Conservation (phyloP, 2,113 vertebrate genomes). For the Monarcha castaneiventris region DNA sequence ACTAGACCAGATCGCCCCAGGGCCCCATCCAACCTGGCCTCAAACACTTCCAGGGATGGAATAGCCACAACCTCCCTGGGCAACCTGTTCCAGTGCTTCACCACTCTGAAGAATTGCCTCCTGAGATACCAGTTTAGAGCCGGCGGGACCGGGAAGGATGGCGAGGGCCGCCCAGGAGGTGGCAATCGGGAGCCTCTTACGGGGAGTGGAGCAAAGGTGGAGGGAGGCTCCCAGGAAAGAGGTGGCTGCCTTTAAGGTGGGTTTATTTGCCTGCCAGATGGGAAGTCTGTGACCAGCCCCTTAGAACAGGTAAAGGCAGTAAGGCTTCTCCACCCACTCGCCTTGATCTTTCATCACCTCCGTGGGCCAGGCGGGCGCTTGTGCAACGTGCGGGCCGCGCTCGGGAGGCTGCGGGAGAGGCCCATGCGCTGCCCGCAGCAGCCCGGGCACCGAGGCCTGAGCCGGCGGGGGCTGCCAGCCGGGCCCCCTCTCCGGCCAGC, state of each 20-base stretch:
- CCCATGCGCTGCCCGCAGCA: neutral
- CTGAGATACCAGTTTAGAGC: neutral
- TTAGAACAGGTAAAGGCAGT: slow-evolving; percentile 67
- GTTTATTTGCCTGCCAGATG: slow-evolving; percentile 68
- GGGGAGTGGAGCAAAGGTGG: slow-evolving; percentile 49
- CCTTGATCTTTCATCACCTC: slow-evolving; percentile 65
- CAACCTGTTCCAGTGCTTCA: neutral
- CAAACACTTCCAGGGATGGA: neutral
- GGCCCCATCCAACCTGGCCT: neutral
- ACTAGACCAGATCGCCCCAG: neutral
- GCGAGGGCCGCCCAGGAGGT: slow-evolving; percentile 32
- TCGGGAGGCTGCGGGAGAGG: slow-evolving; percentile 21
- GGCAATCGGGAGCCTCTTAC: slow-evolving; percentile 32
- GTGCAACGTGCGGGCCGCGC: slow-evolving; percentile 47
- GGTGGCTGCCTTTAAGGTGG: slow-evolving; percentile 63
- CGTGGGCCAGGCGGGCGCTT: slow-evolving; percentile 48
- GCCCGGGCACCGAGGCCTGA: neutral
- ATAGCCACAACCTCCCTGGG: neutral
- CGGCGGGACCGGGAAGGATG: neutral
- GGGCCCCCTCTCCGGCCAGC: neutral
- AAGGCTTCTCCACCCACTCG: slow-evolving; percentile 57
- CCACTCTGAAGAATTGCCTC: neutral
- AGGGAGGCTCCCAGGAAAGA: slow-evolving; percentile 54
- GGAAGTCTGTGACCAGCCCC: slow-evolving; percentile 65
- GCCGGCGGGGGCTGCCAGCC: neutral